phyloP scores from a whole-genome alignment of 2,888 invertebrate genomes.

The Chrysolina haemoptera region DNA sequence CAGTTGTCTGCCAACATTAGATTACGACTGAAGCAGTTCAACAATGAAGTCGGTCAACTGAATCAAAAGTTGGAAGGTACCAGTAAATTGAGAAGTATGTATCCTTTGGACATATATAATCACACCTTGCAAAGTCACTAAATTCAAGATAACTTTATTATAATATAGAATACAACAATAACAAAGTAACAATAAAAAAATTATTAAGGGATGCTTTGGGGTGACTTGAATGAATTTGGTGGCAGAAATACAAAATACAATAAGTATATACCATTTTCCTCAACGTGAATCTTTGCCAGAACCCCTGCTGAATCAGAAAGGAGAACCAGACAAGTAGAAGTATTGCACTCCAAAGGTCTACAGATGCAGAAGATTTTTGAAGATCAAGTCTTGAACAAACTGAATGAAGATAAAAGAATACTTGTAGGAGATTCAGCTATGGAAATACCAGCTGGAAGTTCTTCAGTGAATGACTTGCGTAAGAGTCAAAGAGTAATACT shows the following conservation, averaged over 20 bases:
- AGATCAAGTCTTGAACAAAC: constrained; percentile 62
- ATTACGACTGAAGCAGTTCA: constrained; percentile 76
- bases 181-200: too few relatives aligned
- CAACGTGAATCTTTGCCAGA: constrained; percentile 63
- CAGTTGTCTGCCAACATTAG: constrained; percentile 75
- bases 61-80: constrained; percentile 73
- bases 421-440: constrained; percentile 61
- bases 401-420: constrained; percentile 62
- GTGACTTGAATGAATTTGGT: too few relatives aligned
- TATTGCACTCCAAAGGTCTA: constrained; percentile 74
- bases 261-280: constrained; percentile 28
- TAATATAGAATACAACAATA: too few relatives aligned
- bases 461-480: constrained; percentile 69
- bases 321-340: constrained; percentile 75
- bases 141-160: too few relatives aligned
- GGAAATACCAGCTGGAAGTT: constrained; percentile 23
- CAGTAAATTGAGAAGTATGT: constrained; percentile 69
- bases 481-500: constrained; percentile 75
- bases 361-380: constrained; percentile 74
- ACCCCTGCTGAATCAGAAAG: constrained; percentile 77
- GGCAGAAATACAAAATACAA: too few relatives aligned
- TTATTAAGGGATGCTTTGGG: too few relatives aligned
- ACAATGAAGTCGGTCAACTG: constrained; percentile 74
- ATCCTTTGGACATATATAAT: constrained; percentile 50
- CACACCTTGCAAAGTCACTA: too few relatives aligned